Percentiles rank a stretch among this genome's conserved stretches.
Conservation (phyloP, 2,797 vertebrate genomes). For the Onychomys torridus region DNA sequence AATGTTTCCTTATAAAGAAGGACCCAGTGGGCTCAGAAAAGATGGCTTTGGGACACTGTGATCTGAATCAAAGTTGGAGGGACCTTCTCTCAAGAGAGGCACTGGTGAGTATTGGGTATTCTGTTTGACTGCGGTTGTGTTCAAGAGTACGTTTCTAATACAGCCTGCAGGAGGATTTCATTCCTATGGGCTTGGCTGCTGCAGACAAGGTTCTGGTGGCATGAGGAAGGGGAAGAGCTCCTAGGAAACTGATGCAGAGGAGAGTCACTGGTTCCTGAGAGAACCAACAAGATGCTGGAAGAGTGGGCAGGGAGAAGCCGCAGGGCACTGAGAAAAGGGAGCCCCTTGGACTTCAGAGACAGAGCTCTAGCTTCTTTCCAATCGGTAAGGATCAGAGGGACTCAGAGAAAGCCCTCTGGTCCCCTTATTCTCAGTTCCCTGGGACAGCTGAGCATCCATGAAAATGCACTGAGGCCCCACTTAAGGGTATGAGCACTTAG, state of each 20-base stretch:
- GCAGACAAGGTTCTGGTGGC: not conserved
- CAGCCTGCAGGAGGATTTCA: not conserved
- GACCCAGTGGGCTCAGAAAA: not conserved
- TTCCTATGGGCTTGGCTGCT: not conserved
- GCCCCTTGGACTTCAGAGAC: not conserved
- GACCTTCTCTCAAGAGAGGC: not conserved
- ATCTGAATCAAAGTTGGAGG: not conserved
- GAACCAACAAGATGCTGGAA: not conserved
- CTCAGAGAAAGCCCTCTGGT: not conserved
- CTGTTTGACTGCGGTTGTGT: not conserved
- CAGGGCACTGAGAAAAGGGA: not conserved
- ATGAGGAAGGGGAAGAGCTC: not conserved
- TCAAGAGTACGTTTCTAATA: not conserved
- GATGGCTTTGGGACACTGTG: not conserved
- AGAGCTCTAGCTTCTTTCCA: not conserved
- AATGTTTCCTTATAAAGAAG: not conserved
- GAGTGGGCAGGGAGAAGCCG: not conserved
- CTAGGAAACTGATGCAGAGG: not conserved
- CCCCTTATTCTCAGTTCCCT: not conserved
- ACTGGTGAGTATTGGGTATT: not conserved
- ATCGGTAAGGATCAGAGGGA: not conserved
- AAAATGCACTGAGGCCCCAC: fast-evolving
- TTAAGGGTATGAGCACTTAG: not conserved
- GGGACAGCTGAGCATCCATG: not conserved
- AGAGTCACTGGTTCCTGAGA: not conserved